Conservation (phyloP, 2,888 invertebrate species). For the Melanophora roralis region DNA sequence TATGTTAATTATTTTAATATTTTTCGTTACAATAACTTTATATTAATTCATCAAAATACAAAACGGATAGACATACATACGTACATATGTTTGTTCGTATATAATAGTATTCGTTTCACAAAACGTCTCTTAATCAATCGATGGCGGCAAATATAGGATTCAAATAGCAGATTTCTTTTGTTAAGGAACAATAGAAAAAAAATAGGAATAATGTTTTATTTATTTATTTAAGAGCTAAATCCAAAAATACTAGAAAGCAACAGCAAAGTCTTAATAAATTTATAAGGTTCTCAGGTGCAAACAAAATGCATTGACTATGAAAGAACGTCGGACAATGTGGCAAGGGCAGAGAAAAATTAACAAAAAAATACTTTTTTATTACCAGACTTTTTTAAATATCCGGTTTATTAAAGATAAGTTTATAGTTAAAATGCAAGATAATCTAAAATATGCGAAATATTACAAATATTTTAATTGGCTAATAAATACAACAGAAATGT, state of each 20-base stretch:
- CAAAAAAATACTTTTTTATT: too few species aligned
- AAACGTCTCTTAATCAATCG: not conserved
- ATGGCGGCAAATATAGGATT: constrained; percentile 69
- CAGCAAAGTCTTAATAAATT: constrained; percentile 57
- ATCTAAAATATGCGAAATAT: too few species aligned
- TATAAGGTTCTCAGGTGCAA: constrained; percentile 61
- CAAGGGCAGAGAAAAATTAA: too few species aligned
- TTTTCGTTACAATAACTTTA: too few species aligned
- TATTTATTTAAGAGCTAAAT: constrained; percentile 31
- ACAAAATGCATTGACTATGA: not conserved
- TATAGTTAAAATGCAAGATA: not conserved
- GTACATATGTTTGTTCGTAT: too few species aligned
- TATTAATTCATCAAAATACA: too few species aligned
- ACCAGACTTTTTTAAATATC: too few species aligned
- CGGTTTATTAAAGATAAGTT: not conserved
- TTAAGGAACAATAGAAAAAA: constrained; percentile 26
- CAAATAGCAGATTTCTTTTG: constrained; percentile 69
- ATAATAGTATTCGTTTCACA: not conserved
- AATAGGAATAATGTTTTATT: constrained; percentile 64
- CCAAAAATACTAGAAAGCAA: constrained; percentile 3
- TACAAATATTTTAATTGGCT: too few species aligned
- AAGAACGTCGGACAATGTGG: too few species aligned
- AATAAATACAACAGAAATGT: too few species aligned
- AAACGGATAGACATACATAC: too few species aligned
- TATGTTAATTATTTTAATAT: too few species aligned